Conservation (phyloP, 2,797 vertebrate genomes). For the Eulemur mongoz region DNA sequence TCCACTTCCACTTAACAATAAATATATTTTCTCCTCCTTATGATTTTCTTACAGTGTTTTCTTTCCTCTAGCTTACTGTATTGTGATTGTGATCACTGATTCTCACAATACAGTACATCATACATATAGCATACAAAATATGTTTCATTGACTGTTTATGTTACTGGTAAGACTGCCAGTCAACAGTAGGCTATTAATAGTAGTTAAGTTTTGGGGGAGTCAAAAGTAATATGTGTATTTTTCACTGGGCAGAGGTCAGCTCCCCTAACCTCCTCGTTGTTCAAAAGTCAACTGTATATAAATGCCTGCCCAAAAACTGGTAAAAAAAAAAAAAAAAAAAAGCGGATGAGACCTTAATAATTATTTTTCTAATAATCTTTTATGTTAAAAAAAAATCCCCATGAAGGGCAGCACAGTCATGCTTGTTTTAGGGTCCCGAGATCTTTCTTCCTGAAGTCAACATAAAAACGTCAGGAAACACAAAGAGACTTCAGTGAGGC, state of each 20-base stretch:
- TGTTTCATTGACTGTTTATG: neutral
- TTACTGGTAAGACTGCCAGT: neutral
- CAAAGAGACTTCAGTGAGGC: too few species aligned
- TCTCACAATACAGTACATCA: neutral
- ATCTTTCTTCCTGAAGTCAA: neutral
- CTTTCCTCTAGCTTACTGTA: neutral
- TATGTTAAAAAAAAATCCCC: neutral
- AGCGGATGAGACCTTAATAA: neutral
- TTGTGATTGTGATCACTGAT: neutral
- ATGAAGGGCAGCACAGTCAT: neutral
- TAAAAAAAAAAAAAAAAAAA: too few species aligned
- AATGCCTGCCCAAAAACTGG: neutral
- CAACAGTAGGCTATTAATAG: neutral
- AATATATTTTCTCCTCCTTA: neutral
- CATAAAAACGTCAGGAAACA: neutral
- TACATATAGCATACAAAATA: neutral
- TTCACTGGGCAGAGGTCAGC: neutral
- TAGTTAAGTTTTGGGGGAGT: neutral
- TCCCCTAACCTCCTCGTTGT: too few species aligned
- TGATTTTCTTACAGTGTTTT: neutral
- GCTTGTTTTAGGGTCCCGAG: neutral
- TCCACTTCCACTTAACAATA: neutral
- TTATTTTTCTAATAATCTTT: neutral
- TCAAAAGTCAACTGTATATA: neutral
- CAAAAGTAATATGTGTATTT: neutral